Percentiles rank a stretch among this genome's conserved stretches.
phyloP scores from a whole-genome alignment of 1,140 invertebrate genomes.

The Drosophila nebulosa region DNA sequence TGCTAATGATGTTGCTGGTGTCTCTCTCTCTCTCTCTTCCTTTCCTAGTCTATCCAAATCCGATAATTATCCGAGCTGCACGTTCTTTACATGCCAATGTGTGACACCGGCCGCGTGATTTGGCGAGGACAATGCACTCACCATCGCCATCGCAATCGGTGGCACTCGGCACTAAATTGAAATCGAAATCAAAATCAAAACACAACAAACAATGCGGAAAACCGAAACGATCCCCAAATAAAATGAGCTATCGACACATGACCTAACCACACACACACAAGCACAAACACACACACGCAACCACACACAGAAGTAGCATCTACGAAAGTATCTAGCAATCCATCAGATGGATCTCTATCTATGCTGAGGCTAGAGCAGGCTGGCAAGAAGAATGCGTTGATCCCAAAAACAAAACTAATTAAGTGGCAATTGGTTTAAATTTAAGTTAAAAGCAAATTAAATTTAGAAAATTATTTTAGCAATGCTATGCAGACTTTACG shows the following conservation, averaged over 20 bases:
- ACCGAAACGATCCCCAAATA: neutral
- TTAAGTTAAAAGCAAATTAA: constrained; percentile 25
- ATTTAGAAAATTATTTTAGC: constrained; percentile 45
- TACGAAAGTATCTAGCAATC: neutral
- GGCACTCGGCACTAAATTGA: constrained; percentile 32
- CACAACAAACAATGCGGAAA: constrained; percentile 30
- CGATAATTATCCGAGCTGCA: constrained; percentile 28
- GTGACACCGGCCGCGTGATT: constrained; percentile 62
- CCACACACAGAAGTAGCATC: neutral
- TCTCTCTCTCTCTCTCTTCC: neutral
- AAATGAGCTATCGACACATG: constrained; percentile 7
- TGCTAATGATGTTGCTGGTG: constrained; percentile 1
- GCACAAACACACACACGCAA: neutral
- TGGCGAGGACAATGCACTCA: constrained; percentile 58
- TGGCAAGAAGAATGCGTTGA: constrained; percentile 9
- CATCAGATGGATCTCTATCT: constrained; percentile 4
- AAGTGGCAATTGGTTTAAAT: constrained; percentile 54
- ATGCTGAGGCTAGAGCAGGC: constrained; percentile 27
- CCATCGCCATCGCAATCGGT: constrained; percentile 6
- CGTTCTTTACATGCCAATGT: constrained; percentile 66
- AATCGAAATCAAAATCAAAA: constrained; percentile 68
- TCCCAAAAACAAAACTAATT: constrained; percentile 45
- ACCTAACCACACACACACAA: neutral
- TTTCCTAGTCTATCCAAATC: constrained; percentile 16
- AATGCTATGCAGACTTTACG: constrained; percentile 30